phyloP scores from a whole-genome alignment of 2,797 vertebrate genomes.

The Melanotaenia pygmaea region DNA sequence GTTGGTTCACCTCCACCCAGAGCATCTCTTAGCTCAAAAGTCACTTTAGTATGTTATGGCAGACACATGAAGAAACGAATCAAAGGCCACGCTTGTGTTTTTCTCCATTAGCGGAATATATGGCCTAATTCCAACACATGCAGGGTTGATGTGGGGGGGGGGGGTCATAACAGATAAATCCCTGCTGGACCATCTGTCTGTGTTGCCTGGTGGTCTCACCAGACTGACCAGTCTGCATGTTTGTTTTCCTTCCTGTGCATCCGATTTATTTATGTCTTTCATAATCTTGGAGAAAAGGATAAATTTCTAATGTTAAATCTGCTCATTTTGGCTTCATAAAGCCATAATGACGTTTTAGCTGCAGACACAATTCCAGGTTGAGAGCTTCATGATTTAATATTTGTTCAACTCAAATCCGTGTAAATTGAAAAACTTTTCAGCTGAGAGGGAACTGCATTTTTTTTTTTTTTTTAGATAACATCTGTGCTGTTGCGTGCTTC shows the following conservation, averaged over 20 bases:
- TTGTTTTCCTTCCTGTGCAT: slow-evolving; percentile 29
- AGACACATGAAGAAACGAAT: slow-evolving; percentile 24
- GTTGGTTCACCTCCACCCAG: background rate
- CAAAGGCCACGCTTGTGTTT: slow-evolving; percentile 25
- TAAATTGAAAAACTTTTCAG: background rate
- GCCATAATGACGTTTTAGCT: background rate
- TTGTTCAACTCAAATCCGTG: background rate
- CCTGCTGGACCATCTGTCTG: slow-evolving; percentile 75
- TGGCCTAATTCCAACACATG: slow-evolving; percentile 65
- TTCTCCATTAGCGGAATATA: slow-evolving; percentile 39
- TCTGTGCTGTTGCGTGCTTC: background rate
- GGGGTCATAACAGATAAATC: slow-evolving; percentile 55
- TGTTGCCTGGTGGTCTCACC: slow-evolving; percentile 36
- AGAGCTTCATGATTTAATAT: background rate
- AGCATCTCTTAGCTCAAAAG: slow-evolving; percentile 23
- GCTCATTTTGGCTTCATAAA: background rate
- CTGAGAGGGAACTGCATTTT: background rate
- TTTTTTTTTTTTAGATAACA: background rate
- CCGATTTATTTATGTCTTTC: background rate
- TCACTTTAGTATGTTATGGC: background rate
- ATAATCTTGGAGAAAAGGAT: background rate
- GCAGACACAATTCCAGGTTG: background rate
- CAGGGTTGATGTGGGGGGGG: slow-evolving; percentile 2
- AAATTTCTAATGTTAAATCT: background rate
- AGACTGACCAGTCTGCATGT: slow-evolving; percentile 48